A percentile compares a stretch with the other conserved stretches of the same genome.
These are phyloP conservation scores for Macrotis lagotis DNA, from an alignment of 2,113 vertebrate species.

Conservation along the genomic window DNA sequence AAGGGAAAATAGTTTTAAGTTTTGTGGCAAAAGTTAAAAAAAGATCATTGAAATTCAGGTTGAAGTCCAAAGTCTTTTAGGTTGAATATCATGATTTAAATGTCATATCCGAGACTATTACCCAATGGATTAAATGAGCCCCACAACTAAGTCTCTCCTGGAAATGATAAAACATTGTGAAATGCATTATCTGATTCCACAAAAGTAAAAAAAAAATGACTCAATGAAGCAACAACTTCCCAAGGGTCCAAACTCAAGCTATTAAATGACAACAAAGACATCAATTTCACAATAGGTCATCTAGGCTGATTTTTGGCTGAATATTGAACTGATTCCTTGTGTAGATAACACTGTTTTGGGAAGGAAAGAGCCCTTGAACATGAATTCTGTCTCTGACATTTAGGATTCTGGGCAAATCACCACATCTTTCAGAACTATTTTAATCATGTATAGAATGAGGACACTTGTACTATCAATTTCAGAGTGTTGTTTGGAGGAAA, in stretches of 20 bases:
- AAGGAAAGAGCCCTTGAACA: neutral
- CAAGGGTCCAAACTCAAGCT: neutral
- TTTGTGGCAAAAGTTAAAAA: neutral
- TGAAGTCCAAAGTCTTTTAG: neutral
- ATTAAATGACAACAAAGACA: neutral
- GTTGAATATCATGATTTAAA: neutral
- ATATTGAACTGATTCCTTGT: neutral
- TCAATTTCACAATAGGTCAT: neutral
- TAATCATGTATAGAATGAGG: neutral
- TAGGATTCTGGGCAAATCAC: neutral
- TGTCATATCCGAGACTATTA: neutral
- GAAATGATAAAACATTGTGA: neutral
- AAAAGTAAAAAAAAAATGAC: neutral
- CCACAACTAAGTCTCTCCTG: neutral
- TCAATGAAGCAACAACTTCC: neutral
- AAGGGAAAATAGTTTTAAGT: neutral
- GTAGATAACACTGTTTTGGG: neutral
- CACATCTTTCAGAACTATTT: neutral
- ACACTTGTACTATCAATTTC: neutral
- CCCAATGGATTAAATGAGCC: neutral
- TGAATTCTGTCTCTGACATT: neutral
- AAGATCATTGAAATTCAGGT: constrained; percentile 7
- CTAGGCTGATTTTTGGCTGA: neutral
- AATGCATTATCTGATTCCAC: neutral
- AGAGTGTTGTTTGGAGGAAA: neutral